Conservation (phyloP, 2,888 invertebrate species). For the Yponomeuta malinellus region DNA sequence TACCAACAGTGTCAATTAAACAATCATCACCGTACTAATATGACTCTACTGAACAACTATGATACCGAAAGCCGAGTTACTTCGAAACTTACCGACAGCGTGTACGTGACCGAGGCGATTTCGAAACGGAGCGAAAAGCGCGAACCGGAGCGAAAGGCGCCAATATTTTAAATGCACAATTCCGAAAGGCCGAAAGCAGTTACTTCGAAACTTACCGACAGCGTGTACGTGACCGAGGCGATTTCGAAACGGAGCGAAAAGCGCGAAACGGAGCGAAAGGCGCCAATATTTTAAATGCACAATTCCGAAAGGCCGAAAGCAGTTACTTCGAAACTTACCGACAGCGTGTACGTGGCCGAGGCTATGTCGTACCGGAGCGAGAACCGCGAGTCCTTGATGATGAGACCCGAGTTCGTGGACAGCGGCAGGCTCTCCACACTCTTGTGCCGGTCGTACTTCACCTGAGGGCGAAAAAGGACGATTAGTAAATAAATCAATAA, state of each 20-base stretch:
- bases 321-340: slow-evolving; percentile 54
- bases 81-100: not conserved
- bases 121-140: not conserved
- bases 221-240: not conserved
- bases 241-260: not conserved
- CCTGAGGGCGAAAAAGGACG: slow-evolving; percentile 31
- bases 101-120: not conserved
- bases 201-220: not conserved
- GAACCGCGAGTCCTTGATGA: slow-evolving; percentile 90
- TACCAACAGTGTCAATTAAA: no score
- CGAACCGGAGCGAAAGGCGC: no score
- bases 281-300: no score
- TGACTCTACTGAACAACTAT: no score
- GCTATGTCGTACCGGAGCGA: slow-evolving; percentile 85
- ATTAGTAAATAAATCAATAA: not conserved
- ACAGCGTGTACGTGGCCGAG: slow-evolving; percentile 87
- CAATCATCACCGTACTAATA: no score
- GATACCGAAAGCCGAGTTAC: no score
- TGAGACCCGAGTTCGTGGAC: slow-evolving; percentile 88
- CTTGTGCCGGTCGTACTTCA: slow-evolving; percentile 59
- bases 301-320: no score
- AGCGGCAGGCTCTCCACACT: slow-evolving; percentile 84
- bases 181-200: no score
- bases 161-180: no score
- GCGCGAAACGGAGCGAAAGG: no score